Conservation (phyloP, 2,888 invertebrate species). For the Yponomeuta evonymella region DNA sequence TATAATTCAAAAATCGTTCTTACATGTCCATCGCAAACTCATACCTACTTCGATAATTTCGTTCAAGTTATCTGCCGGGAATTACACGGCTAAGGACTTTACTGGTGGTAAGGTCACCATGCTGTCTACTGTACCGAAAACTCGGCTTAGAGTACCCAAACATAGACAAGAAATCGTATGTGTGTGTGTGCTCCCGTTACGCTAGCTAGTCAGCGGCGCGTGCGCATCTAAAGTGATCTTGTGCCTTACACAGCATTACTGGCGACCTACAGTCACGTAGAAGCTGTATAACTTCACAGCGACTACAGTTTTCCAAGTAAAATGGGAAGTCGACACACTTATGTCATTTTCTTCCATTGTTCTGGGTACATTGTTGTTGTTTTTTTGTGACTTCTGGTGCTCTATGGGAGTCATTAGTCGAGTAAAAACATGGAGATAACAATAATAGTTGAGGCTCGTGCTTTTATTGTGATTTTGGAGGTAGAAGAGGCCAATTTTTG, state of each 20-base stretch:
- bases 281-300: background rate
- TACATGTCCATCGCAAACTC: too few species aligned
- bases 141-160: constrained; percentile 7
- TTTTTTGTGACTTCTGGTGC: constrained; percentile 2
- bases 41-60: too few species aligned
- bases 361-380: constrained; percentile 22
- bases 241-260: background rate
- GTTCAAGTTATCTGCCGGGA: too few species aligned
- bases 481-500: background rate
- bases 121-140: too few species aligned
- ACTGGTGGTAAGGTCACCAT: too few species aligned
- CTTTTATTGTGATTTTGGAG: background rate
- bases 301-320: background rate
- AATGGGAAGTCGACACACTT: constrained; percentile 27
- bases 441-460: constrained; percentile 1
- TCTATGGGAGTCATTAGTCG: constrained; percentile 1
- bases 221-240: constrained; percentile 26
- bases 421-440: background rate
- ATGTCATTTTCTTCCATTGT: constrained; percentile 44
- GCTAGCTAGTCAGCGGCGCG: constrained; percentile 31
- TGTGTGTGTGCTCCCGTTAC: constrained; percentile 24
- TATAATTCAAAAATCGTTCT: too few species aligned
- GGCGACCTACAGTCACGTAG: background rate
- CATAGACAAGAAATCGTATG: background rate
- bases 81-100: too few species aligned